These are phyloP conservation scores for Sesamia inferens DNA, from an alignment of 2,888 invertebrate species.

Conservation along the genomic window DNA sequence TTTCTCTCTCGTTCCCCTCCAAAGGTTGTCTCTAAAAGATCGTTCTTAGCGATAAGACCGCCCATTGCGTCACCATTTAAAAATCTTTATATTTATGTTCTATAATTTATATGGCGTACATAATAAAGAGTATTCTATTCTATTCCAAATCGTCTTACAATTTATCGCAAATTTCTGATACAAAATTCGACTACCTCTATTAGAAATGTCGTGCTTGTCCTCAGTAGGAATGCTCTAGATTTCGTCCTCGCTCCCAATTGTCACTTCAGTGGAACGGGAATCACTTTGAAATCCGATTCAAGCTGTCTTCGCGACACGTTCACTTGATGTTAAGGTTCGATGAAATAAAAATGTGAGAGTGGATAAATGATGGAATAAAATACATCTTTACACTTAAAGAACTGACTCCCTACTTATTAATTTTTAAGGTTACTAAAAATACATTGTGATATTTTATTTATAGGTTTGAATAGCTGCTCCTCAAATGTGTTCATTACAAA, in stretches of 20 bases:
- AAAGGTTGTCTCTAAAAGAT: too few relatives aligned
- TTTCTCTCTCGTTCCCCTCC: too few relatives aligned
- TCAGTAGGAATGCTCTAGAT: background rate
- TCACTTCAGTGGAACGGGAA: conserved; percentile 17
- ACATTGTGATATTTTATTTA: background rate
- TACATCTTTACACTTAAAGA: background rate
- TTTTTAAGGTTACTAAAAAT: background rate
- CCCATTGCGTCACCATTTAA: too few relatives aligned
- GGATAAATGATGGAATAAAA: conserved; percentile 5
- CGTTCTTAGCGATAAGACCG: too few relatives aligned
- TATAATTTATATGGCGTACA: too few relatives aligned
- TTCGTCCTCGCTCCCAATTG: conserved; percentile 10
- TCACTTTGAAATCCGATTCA: conserved; percentile 22
- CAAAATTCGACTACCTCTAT: background rate
- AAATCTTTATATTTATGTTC: too few relatives aligned
- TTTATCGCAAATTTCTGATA: background rate
- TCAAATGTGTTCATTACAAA: too few relatives aligned
- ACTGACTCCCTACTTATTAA: background rate
- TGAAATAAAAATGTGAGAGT: background rate
- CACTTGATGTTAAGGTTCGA: background rate
- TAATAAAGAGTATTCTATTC: too few relatives aligned
- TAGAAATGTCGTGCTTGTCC: background rate
- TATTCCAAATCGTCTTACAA: background rate
- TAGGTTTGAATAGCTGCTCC: too few relatives aligned
- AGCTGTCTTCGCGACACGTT: conserved; percentile 3